These are phyloP conservation scores for Linyphia triangularis DNA, from an alignment of 2,888 invertebrate genomes.

Conservation along the genomic window DNA sequence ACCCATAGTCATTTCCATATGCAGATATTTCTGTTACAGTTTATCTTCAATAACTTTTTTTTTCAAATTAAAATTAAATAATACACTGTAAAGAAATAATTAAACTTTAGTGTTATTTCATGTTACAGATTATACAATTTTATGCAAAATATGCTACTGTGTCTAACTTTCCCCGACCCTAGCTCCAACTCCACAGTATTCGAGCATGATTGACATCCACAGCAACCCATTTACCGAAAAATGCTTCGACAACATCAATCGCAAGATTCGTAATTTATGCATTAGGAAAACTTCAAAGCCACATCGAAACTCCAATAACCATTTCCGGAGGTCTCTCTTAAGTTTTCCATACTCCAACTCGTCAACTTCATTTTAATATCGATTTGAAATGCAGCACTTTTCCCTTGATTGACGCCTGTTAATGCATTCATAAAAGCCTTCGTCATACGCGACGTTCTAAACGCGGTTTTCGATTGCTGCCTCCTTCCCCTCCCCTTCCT, in stretches of 20 bases:
- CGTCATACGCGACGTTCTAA: slow-evolving; percentile 3
- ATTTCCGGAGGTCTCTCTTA: background rate
- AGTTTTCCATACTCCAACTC: background rate
- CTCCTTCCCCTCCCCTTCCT: background rate
- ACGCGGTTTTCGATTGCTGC: slow-evolving; percentile 16
- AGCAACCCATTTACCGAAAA: background rate
- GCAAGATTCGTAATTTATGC: slow-evolving; percentile 36
- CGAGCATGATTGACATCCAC: background rate
- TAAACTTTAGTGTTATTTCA: no score
- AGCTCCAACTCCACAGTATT: background rate
- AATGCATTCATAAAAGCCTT: slow-evolving; percentile 62
- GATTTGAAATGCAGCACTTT: background rate
- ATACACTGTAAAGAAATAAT: no score
- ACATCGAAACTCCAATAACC: background rate
- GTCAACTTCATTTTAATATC: background rate
- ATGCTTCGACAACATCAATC: background rate
- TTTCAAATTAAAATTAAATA: no score
- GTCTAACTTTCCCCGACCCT: no score
- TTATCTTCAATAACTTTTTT: no score
- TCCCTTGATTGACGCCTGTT: slow-evolving; percentile 23
- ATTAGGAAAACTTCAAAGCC: slow-evolving; percentile 10
- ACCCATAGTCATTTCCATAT: no score
- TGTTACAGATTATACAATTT: no score
- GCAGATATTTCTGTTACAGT: no score
- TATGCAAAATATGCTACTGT: no score